Conservation (phyloP, 1,140 invertebrate species). For the Prorops nasuta region DNA sequence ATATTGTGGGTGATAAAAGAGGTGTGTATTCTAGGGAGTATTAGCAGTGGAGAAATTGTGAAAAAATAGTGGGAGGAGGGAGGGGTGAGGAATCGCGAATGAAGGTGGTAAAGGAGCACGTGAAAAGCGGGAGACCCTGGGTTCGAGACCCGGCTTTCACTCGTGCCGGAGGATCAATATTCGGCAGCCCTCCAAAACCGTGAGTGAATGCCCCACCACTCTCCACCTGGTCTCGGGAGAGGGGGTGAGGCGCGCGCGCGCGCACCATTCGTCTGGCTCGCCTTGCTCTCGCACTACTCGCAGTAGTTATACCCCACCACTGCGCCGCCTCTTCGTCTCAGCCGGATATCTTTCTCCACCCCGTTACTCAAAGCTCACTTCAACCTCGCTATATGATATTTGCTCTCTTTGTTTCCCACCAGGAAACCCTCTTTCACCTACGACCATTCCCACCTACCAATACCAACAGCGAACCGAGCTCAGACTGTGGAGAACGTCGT, state of each 20-base stretch:
- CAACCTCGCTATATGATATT: too few relatives aligned
- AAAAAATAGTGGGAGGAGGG: background rate
- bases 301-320: constrained; percentile 16
- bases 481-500: too few relatives aligned
- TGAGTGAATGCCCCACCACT: constrained; percentile 23
- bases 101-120: too few relatives aligned
- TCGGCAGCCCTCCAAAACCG: constrained; percentile 42
- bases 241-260: constrained; percentile 4
- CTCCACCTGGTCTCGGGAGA: constrained; percentile 14
- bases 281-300: constrained; percentile 6
- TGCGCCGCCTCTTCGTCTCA: too few relatives aligned
- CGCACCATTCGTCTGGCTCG: constrained; percentile 1
- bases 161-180: constrained; percentile 44
- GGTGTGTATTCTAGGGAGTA: background rate
- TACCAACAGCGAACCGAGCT: too few relatives aligned
- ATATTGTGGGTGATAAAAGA: too few relatives aligned
- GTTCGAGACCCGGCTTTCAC: constrained; percentile 32
- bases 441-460: too few relatives aligned
- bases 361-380: too few relatives aligned
- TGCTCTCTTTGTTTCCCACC: too few relatives aligned
- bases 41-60: background rate
- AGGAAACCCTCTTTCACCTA: too few relatives aligned
- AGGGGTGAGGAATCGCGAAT: background rate
- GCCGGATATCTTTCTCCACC: too few relatives aligned
- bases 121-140: constrained; percentile 2